Base-by-base conservation (phyloP, 2,113 vertebrate species). In the Lasiurus cinereus region DNA sequence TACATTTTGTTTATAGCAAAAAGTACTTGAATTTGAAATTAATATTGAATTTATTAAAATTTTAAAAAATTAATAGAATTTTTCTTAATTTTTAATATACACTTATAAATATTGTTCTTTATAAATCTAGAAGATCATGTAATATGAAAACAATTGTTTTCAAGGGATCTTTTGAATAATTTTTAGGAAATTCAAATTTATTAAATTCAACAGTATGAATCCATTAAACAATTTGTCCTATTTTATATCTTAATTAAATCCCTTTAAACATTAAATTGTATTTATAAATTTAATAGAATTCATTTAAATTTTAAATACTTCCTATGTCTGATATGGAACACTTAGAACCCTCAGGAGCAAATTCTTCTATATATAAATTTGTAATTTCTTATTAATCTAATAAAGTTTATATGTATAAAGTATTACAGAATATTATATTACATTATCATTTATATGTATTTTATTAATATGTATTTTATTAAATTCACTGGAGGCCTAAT, bases 181-280 rank as follows among this genome's bases (percentile, higher is more conserved):
- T 91, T 88, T 80, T 50, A 13, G 4, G 72, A 80, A 83, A 94
- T 88, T 88, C 21, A 31, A 70, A 66, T 59, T 92, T 39, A 70
- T 52, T 31, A 80, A 78, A 80, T 80, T 39, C 11, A 80, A 67
- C 24, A 27, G 0, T 73, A 19, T 80, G n/a, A 93, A 70, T 24
- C 31, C 18, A 29, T 62, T 87, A 70, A 93, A 52, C 18, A 88
- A 52, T 39, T 48, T 93, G 16, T 62, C 33, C 8, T 72, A 39
- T 87, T 36, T 79, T 66, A 31, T 64, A 73, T 54, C 5, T 73
- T 73, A 59, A 56, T 82, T 67, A 80, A 83, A 83, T 91, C 24
- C 43, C 12, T 22, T 64, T 64, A 91, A 64, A 64, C 39, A 50
- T 87, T 80, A 87, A 62, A 88, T 64, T 52, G 18, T 52, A 88